A percentile compares a stretch with the other conserved stretches of the same genome.
These are phyloP conservation scores for Calvadosia cruxmelitensis DNA, from an alignment of 30 jellyfish, hydroid and myxozoan genomes.

Conservation along the genomic window DNA sequence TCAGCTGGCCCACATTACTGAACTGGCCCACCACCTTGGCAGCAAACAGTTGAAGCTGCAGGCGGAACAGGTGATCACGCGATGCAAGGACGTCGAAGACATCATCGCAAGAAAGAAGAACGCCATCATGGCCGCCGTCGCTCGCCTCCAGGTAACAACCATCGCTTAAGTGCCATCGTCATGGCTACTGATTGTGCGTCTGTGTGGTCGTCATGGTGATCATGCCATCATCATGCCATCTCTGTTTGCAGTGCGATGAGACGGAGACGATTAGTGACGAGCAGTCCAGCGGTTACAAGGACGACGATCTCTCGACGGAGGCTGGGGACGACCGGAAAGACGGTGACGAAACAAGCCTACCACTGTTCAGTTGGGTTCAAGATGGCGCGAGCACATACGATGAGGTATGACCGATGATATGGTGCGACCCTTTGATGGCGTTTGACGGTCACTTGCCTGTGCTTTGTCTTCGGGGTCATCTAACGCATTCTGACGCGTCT, in stretches of 20 bases:
- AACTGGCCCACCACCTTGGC: slow-evolving; percentile 93
- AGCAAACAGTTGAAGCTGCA: slow-evolving; percentile 72
- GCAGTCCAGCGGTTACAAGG: slow-evolving; percentile 89
- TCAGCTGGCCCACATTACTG: slow-evolving; percentile 83
- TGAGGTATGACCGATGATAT: background rate
- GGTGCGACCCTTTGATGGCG: background rate
- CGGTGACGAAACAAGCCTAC: slow-evolving; percentile 35
- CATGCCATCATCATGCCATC: too few relatives aligned
- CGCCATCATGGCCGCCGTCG: slow-evolving; percentile 59
- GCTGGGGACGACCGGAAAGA: slow-evolving; percentile 79
- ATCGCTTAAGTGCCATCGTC: too few relatives aligned
- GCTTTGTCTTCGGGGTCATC: too few relatives aligned
- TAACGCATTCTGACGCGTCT: too few relatives aligned
- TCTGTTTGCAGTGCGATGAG: background rate
- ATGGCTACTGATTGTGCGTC: too few relatives aligned
- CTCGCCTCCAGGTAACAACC: slow-evolving; percentile 56
- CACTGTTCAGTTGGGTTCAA: slow-evolving; percentile 79
- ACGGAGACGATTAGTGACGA: slow-evolving; percentile 39
- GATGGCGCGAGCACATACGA: slow-evolving; percentile 16
- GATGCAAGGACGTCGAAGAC: slow-evolving; percentile 82
- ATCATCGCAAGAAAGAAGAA: slow-evolving; percentile 57
- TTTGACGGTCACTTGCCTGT: too few relatives aligned
- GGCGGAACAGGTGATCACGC: slow-evolving; percentile 78
- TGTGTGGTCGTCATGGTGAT: too few relatives aligned
- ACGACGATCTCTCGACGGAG: slow-evolving; percentile 94